Evolutionary conservation across 2,888 invertebrate genomes (phyloP).

Genomic region (Agriotes lineatus): DNA sequence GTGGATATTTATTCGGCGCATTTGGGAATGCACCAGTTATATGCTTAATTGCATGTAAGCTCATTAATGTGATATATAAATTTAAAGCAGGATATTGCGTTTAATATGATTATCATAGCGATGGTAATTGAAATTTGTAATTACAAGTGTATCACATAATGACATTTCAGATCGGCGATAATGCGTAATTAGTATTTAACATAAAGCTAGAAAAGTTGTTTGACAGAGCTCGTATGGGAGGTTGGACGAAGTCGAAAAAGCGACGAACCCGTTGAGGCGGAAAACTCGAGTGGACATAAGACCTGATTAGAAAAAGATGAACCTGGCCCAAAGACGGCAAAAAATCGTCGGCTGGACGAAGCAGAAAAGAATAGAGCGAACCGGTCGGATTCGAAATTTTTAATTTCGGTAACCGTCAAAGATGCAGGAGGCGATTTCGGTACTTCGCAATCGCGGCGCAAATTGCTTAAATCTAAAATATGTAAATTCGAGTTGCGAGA

Average conservation of each 20-base stretch:
- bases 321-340: constrained; percentile 45
- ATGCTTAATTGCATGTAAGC: constrained; percentile 42
- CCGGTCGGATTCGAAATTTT: constrained; percentile 45
- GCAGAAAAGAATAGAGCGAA: constrained; percentile 44
- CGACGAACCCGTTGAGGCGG: constrained; percentile 47
- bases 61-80: constrained; percentile 48
- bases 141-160: constrained; percentile 44
- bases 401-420: constrained; percentile 40
- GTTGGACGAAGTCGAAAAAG: constrained; percentile 38
- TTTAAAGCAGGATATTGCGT: constrained; percentile 46
- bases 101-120: constrained; percentile 47
- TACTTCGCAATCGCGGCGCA: constrained; percentile 44
- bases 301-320: constrained; percentile 52
- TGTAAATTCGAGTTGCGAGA: constrained; percentile 63
- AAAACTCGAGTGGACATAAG: constrained; percentile 49
- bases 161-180: constrained; percentile 31
- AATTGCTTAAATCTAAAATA: constrained; percentile 64
- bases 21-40: constrained; percentile 25
- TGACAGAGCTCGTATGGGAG: constrained; percentile 30
- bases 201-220: constrained; percentile 38
- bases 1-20: constrained; percentile 26
- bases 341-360: constrained; percentile 40
- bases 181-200: constrained; percentile 35
- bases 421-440: constrained; percentile 33
- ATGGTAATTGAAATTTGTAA: constrained; percentile 50